These are phyloP conservation scores for Eupristina koningsbergeri DNA, from an alignment of 1,140 invertebrate genomes.

Conservation along the genomic window DNA sequence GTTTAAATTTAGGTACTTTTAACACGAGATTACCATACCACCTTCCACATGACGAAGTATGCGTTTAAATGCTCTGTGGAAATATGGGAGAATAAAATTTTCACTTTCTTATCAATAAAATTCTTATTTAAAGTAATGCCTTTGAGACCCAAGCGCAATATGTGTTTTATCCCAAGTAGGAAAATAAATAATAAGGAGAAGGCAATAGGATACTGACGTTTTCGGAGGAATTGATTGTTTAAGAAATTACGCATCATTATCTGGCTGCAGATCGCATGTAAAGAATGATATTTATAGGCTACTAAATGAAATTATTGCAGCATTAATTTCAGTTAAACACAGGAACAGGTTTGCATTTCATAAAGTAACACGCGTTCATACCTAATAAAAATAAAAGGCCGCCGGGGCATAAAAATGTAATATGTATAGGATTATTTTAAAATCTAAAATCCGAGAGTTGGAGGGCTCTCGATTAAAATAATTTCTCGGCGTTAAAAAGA, in stretches of 20 bases:
- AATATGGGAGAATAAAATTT: no score
- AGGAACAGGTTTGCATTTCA: slow-evolving; percentile 9
- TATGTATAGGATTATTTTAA: neutral
- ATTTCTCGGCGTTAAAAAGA: neutral
- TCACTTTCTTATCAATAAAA: no score
- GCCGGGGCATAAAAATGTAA: neutral
- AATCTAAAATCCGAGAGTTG: neutral
- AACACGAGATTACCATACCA: no score
- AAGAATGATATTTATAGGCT: slow-evolving; percentile 14
- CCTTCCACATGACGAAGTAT: no score
- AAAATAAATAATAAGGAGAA: neutral
- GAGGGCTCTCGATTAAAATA: neutral
- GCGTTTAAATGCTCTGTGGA: no score
- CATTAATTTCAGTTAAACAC: slow-evolving; percentile 17
- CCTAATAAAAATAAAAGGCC: neutral
- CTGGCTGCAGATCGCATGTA: neutral
- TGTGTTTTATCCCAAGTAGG: no score
- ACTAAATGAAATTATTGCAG: slow-evolving; percentile 5
- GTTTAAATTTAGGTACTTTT: no score
- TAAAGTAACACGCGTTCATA: neutral
- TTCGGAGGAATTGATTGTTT: slow-evolving; percentile 13
- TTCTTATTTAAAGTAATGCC: neutral
- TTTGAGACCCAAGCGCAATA: neutral
- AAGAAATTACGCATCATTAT: slow-evolving; percentile 22
- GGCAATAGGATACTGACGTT: neutral